phyloP scores from a whole-genome alignment of 2,888 invertebrate species.

The Amiota minor region DNA sequence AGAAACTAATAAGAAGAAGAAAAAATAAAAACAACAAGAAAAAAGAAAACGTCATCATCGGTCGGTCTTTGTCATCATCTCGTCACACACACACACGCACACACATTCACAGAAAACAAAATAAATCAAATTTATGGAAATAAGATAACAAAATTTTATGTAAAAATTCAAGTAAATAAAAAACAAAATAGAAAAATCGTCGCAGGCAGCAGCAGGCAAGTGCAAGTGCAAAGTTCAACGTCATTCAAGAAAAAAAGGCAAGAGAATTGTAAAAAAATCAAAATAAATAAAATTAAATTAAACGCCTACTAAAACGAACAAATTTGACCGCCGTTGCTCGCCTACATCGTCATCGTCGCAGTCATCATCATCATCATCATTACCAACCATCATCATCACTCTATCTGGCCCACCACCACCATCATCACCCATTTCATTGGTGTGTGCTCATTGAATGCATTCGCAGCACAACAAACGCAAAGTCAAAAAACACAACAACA shows the following conservation, averaged over 20 bases:
- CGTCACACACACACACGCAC: background rate
- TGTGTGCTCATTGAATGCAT: conserved; percentile 3
- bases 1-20: conserved; percentile 2
- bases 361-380: too few relatives aligned
- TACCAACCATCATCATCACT: too few relatives aligned
- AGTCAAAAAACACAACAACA: background rate
- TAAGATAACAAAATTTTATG: conserved; percentile 2
- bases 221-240: conserved; percentile 22
- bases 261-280: background rate
- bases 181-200: conserved; percentile 9
- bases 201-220: background rate
- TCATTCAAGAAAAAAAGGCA: conserved; percentile 13
- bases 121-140: background rate
- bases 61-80: conserved; percentile 15
- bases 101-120: background rate
- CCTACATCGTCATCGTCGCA: conserved; percentile 1
- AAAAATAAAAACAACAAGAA: background rate
- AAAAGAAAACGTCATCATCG: conserved; percentile 23
- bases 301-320: conserved; percentile 16
- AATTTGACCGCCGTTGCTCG: background rate
- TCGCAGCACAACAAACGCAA: conserved; percentile 10
- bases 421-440: background rate
- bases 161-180: background rate
- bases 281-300: conserved; percentile 10
- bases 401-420: background rate